phyloP scores from a whole-genome alignment of 2,113 vertebrate species.

The Beaufortia kweichowensis region DNA sequence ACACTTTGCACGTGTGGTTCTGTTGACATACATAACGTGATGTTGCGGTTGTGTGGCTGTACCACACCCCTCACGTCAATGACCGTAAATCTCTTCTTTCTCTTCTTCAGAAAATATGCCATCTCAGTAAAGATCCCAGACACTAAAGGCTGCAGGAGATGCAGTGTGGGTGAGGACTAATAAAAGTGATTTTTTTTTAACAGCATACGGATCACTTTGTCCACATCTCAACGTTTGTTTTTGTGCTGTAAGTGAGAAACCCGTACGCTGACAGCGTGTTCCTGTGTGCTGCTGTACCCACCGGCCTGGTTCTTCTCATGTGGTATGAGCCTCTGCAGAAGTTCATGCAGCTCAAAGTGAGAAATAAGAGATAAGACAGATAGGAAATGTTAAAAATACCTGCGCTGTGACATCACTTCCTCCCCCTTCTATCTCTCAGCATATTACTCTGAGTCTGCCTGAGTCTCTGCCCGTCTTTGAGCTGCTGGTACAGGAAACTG shows the following conservation, averaged over 20 bases:
- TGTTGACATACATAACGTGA: not conserved
- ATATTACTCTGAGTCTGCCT: conserved; percentile 75
- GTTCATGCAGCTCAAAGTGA: conserved; percentile 80
- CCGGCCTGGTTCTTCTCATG: conserved; percentile 74
- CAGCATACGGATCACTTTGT: not conserved
- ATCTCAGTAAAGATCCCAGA: conserved; percentile 78
- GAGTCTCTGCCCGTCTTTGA: conserved; percentile 80
- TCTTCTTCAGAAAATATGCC: conserved; percentile 70
- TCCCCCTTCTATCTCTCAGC: conserved; percentile 62
- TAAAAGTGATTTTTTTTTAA: not conserved
- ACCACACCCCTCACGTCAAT: too few relatives aligned
- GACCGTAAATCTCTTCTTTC: conserved; percentile 9
- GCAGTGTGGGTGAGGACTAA: conserved; percentile 46
- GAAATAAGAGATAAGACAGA: not conserved
- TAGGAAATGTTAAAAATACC: not conserved
- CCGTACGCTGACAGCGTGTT: conserved; percentile 77
- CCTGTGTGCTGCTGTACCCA: conserved; percentile 71
- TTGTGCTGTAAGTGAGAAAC: conserved; percentile 68
- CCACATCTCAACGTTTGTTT: conserved; percentile 8
- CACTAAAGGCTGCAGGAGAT: conserved; percentile 74
- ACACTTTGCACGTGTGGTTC: not conserved
- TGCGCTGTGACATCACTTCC: not conserved
- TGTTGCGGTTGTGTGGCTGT: too few relatives aligned
- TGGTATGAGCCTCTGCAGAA: conserved; percentile 80
- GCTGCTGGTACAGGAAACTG: conserved; percentile 79